phyloP scores from a whole-genome alignment of 1,140 invertebrate genomes.

The Drosophila pseudoobscura region DNA sequence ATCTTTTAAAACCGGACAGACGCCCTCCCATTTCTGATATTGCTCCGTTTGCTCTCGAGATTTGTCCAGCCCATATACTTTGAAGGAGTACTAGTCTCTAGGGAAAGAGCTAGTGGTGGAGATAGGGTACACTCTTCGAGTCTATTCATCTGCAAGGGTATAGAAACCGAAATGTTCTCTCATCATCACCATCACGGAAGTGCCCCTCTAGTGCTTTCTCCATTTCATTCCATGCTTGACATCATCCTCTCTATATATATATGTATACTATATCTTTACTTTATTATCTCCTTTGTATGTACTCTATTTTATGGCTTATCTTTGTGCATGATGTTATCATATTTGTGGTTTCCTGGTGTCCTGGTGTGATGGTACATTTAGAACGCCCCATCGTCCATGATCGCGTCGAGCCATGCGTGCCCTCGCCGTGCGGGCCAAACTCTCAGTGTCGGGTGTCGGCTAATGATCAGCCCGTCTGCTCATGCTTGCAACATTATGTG shows the following conservation, averaged over 20 bases:
- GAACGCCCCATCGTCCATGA: constrained; percentile 81
- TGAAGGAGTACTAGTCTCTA: too few relatives aligned
- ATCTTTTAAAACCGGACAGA: too few relatives aligned
- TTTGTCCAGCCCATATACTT: too few relatives aligned
- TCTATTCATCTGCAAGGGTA: constrained; percentile 20
- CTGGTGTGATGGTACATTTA: constrained; percentile 73
- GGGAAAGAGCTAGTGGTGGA: too few relatives aligned
- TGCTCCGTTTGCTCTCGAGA: too few relatives aligned
- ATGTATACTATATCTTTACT: constrained; percentile 29
- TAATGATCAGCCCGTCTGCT: constrained; percentile 88
- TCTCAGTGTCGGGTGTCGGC: constrained; percentile 88
- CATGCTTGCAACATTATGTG: constrained; percentile 89
- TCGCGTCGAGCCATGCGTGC: constrained; percentile 87
- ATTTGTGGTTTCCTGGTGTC: constrained; percentile 48
- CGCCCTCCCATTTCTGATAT: too few relatives aligned
- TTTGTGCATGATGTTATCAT: constrained; percentile 68
- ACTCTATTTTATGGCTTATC: constrained; percentile 69
- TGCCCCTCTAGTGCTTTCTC: not conserved
- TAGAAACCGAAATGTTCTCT: constrained; percentile 25
- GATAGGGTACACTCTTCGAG: too few relatives aligned
- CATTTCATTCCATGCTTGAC: constrained; percentile 50
- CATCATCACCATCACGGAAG: not conserved
- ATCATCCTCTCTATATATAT: constrained; percentile 40
- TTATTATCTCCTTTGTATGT: constrained; percentile 66
- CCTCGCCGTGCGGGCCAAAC: constrained; percentile 92